Evolutionary conservation across 2,797 vertebrate genomes (phyloP), one percentile per base, ranked within the genome.

Genomic region (Pelochelys cantorii): DNA sequence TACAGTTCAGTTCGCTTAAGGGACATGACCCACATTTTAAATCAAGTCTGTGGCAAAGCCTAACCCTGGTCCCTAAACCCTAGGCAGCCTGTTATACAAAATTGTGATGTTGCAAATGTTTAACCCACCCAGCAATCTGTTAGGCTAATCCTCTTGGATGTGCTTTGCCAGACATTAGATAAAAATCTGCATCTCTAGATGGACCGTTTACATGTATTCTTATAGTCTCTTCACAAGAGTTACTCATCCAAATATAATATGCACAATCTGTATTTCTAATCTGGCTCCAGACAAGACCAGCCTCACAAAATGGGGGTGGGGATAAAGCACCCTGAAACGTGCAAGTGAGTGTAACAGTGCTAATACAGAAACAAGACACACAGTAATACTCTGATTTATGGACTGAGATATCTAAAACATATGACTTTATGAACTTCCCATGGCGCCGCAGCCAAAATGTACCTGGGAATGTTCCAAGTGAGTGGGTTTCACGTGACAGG

Each of bases 401-500:
- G 71, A 75, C 37, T 42, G 8, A 8, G 7, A 17, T 65, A n/a
- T n/a, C 31, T 42, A 37, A 48, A 25, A 11, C 23, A 68, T 42
- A 75, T 42, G 12, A 42, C 22, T 75, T 48, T 75, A 75, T 48
- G 22, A 48, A 23, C 34, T 27, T 42, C 12, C 13, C 23, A 11
- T 75, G 3, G 34, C n/a, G 12, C 71, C 48, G 42, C 71, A 75
- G 71, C 42, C 42, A 25, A 48, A 75, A 25, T 20, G 23, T 81
- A 75, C 74, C 52, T 88, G 83, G 42, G 62, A 93, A 79, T 93
- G 89, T 93, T 94, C 80, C 84, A 90, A 87, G 55, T 0, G 0
- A 93, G 48, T 85, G 25, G 83, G 94, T 95, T 95, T 94, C 79
- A 88, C 86, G 54, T 88, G 78, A 57, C 68, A 4, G 54, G 52